Base-by-base conservation (phyloP, 2,888 invertebrate species). In the Amorpha juglandis region DNA sequence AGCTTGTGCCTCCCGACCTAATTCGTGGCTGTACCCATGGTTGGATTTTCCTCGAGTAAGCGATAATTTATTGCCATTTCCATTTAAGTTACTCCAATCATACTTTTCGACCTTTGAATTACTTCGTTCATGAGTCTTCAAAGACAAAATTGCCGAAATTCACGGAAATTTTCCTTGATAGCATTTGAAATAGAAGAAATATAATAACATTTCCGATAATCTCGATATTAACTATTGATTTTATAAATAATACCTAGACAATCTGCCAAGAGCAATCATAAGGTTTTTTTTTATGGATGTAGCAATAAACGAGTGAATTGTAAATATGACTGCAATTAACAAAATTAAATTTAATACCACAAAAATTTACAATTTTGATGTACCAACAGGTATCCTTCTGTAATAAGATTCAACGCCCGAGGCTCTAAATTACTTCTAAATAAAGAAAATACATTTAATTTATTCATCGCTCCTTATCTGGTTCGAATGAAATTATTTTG, bases 41-140 rank as follows among this genome's bases (percentile, higher is more conserved):
- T 55, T 38, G 3, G 16, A 55, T 55, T 55, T 55, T 55, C 35
- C 33, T 55, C 50, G 11, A 38, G 35, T 9, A 35, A 38, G 35
- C 53, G n/a, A 16, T 9, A 35, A 55, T 55, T 38, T 38, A 55
- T 55, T 38, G 55, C 35, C 35, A 11, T 55, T 55, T 55, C n/a
- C 55, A 16, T 35, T 55, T 35, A 38, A 21, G 16, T 55, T 38
- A 38, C 55, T 14, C 35, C 55, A 55, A 35, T 55, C 55, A 16
- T 35, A 55, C 35, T 55, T 55, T 55, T 55, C 55, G 38, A n/a
- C 55, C 38, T 35, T 38, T 38, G 55, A 55, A 55, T 55, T 35
- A 38, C 19, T 50, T 50, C 38, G 16, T 55, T 38, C 55, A 55
- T 16, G 35, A 16, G 16, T 55, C 16, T 55, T 55, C 55, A 35